phyloP scores from a whole-genome alignment of 2,113 vertebrate genomes.

The Macquaria ambigua region DNA sequence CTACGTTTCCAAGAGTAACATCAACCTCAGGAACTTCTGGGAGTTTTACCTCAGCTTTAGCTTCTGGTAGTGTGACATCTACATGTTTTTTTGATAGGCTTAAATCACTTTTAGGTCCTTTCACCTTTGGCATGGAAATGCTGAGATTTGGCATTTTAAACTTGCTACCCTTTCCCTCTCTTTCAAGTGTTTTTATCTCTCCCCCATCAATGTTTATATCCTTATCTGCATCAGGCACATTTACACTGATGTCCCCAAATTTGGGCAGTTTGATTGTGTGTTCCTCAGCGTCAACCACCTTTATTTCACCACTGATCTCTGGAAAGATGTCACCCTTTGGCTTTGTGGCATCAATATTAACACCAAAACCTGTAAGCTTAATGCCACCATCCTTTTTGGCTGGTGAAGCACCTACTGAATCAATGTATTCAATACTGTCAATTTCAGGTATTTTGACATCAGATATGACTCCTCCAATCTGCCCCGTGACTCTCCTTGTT shows the following conservation, averaged over 20 bases:
- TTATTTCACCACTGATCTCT: constrained; percentile 9
- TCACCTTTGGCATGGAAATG: constrained; percentile 65
- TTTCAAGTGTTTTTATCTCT: constrained; percentile 35
- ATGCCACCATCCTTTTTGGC: constrained; percentile 20
- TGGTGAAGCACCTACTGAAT: constrained; percentile 47
- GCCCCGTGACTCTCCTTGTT: not conserved
- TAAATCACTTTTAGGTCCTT: constrained; percentile 52
- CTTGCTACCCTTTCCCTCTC: constrained; percentile 47
- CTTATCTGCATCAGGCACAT: constrained; percentile 16
- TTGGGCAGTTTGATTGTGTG: constrained; percentile 32
- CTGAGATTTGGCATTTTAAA: constrained; percentile 71
- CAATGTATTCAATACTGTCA: constrained; percentile 62
- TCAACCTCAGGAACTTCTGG: constrained; percentile 11
- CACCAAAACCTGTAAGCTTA: constrained; percentile 4
- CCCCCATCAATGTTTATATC: constrained; percentile 27
- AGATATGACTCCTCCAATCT: constrained; percentile 16
- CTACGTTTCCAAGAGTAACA: not conserved
- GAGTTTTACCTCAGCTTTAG: constrained; percentile 5
- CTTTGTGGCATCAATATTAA: constrained; percentile 29
- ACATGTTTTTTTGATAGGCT: constrained; percentile 56
- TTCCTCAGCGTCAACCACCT: not conserved
- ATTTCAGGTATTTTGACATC: constrained; percentile 53
- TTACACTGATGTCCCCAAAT: constrained; percentile 19
- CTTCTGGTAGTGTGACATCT: constrained; percentile 44
- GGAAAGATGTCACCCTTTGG: not conserved